Evolutionary conservation across 1,140 invertebrate species (phyloP), one percentile per base, ranked within the genome.

Genomic region (Tribolium castaneum): DNA sequence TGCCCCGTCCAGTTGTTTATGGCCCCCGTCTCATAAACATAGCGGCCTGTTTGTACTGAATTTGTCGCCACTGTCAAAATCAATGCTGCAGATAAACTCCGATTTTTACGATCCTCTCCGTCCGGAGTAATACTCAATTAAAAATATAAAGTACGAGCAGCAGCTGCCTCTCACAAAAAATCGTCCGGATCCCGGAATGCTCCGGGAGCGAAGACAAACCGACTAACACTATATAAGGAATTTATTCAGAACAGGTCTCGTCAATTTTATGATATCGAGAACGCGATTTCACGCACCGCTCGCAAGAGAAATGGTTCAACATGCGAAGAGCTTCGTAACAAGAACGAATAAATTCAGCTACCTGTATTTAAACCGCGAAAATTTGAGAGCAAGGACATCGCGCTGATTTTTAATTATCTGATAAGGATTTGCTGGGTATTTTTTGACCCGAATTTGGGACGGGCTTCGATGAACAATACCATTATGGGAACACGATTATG

Each of bases 21-120:
- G 79, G 74, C 22, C 13, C 62, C 51, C 71, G 76, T 80, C 80
- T 51, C 78, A 75, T 80, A 80, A 80, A 82, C 74, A 81, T 80
- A 74, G 78, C 78, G 80, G 79, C 71, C 75, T 83, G 79, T 80
- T 82, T 82, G 79, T 80, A 79, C 78, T 79, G 81, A 84, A 83
- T 84, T 84, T 84, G 82, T 84, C 82, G 82, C 81, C 82, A 76
- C 77, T 81, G 82, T 83, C 82, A 82, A 83, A 83, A 80, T 81
- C 77, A 83, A 82, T 82, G 81, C 77, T 73, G 77, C 35, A 80
- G 78, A 83, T 84, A 83, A 84, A 84, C 81, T 72, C 50, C 13
- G 52, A 72, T 76, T 78, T 84, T 83, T 84, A 83, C 71, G 80
- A 80, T 13, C 71, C 12, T 30, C 70, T 35, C 72, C 73, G 16